Evolutionary conservation across 2,888 invertebrate genomes (phyloP).

Genomic region (Volucella inflata): DNA sequence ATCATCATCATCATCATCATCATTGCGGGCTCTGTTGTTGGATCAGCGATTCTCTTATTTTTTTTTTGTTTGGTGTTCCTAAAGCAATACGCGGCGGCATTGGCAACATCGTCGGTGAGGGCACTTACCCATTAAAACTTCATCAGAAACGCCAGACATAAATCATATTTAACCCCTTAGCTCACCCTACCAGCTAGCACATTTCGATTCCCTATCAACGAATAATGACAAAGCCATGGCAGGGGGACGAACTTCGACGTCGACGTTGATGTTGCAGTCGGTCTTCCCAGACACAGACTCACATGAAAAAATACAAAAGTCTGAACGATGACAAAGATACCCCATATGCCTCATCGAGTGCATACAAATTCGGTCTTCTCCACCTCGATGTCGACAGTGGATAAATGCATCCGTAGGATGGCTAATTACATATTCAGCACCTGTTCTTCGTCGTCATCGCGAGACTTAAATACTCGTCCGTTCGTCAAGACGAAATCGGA

Average conservation of each 20-base stretch:
- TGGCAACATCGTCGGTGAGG: no score
- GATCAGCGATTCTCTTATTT: constrained; percentile 47
- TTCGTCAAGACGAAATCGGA: constrained; percentile 73
- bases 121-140: constrained; percentile 71
- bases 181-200: constrained; percentile 6
- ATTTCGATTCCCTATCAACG: constrained; percentile 61
- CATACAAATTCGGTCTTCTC: constrained; percentile 67
- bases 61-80: constrained; percentile 22
- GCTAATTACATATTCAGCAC: constrained; percentile 74
- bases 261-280: background rate
- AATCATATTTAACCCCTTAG: constrained; percentile 66
- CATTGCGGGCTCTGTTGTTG: constrained; percentile 32
- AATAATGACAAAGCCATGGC: constrained; percentile 40
- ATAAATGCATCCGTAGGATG: constrained; percentile 68
- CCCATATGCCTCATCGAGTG: constrained; percentile 68
- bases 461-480: constrained; percentile 60
- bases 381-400: constrained; percentile 19
- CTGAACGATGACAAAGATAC: constrained; percentile 38
- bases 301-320: constrained; percentile 5
- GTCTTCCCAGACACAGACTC: constrained; percentile 37
- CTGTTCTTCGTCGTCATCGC: constrained; percentile 70
- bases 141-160: constrained; percentile 74
- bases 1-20: constrained; percentile 26
- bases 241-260: constrained; percentile 11
- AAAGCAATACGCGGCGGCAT: constrained; percentile 7